Evolutionary conservation across 2,797 vertebrate genomes (phyloP), one percentile per base, ranked within the genome.

Genomic region (Lagorchestes hirsutus): DNA sequence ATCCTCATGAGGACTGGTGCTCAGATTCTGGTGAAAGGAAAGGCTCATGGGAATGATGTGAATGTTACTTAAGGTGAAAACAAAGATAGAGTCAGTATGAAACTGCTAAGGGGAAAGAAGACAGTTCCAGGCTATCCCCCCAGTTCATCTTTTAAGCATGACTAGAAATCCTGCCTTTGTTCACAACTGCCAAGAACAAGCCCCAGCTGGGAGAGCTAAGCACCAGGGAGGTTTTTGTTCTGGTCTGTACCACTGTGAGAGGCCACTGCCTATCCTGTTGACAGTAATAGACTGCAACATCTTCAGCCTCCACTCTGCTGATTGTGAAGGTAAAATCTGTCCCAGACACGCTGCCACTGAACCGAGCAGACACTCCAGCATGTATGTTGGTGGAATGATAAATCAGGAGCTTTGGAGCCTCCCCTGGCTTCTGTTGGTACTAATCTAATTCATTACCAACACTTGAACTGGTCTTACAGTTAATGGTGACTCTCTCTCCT

Each of bases 261-360:
- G 57, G 93, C 2, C 0, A 2, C 3, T 0, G n/a, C 0, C 4
- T 0, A 59, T 67, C 59, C 0, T 96, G 62, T 91, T 40, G 52
- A 92, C 93, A 97, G 91, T 92, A 92, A 93, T 67, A 97, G 54
- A 90, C 54, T 91, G 18, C 96, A 55, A 54, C 93, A 94, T 97
- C 96, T 1, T 95, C 96, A 10, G 56, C 59, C 58, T 90, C 67
- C 40, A 92, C 13, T 14, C 28, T 11, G 56, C 62, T 92, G 74
- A 95, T 90, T 27, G 91, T 90, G 10, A 92, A 18, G 74, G 50
- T 50, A 50, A 50, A 50, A 5, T 50, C 50, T 50, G 50, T 50
- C 50, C 50, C 50, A 50, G 50, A 50, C 4, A 3, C 50, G 3
- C 50, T 50, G 50, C 50, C 50, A 5, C 50, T 50, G 50, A 50